Base-by-base conservation (phyloP, 2,113 vertebrate genomes). In the Circaetus cinerascens region DNA sequence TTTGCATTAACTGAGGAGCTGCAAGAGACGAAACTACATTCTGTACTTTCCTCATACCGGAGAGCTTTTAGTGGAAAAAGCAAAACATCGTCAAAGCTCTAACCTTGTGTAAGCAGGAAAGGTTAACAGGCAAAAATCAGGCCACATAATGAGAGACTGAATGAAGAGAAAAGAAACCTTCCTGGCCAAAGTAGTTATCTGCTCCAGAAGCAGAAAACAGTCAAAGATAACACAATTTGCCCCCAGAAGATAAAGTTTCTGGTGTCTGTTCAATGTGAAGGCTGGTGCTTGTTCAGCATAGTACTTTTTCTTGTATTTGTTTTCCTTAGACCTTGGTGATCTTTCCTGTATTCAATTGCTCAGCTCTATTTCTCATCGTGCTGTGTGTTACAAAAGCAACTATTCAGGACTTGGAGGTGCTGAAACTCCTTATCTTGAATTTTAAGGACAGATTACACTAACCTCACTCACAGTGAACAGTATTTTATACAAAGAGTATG, bases 301-400 rank as follows among this genome's bases (percentile, higher is more conserved):
- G 43, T 53, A 77, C 21, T 94, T 86, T 66, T 26, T 34, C 75
- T 64, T 82, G 27, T 50, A 80, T 95, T 96, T 97, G 92, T 71
- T 92, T 95, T 68, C 90, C 46, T 95, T 15, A 86, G 96, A 96
- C 92, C 53, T 68, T n/a, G 40, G 77, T 87, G 79, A 95, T 97
- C 83, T 96, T 90, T 73, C 81, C 84, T 88, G 51, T 36, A 89
- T 92, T 88, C 81, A 88, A 17, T 69, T 88, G 51, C 93, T 69
- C 8, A 1, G 36, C 48, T 94, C 66, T 38, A 95, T 94, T 97
- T 95, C 86, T 83, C 92, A 86, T 73, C 88, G 16, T 1, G 9
- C 59, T n/a, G 15, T 10, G 57, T 40, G 48, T 46, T 71, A 95
- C 56, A 93, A 96, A 81, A 79, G 73, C 80, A 68, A 56, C 79